Evolutionary conservation across 1,140 invertebrate genomes (phyloP).

Genomic region (Cherax quadricarinatus): DNA sequence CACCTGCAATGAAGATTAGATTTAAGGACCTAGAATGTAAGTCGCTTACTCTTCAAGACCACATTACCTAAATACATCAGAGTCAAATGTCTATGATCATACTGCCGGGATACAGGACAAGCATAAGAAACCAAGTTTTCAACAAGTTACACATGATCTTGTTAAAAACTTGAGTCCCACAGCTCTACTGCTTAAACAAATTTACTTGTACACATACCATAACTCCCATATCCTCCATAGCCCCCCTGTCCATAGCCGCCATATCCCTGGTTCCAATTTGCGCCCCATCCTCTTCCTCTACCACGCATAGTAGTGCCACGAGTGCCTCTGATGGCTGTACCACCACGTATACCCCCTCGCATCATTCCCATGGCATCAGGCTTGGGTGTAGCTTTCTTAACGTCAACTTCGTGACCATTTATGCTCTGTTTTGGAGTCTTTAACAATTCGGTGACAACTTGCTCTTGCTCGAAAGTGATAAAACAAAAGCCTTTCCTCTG

Average conservation of each 20-base stretch:
- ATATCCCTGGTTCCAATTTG: conserved; percentile 49
- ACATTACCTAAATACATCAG: not conserved
- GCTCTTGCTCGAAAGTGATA: conserved; percentile 95
- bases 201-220: conserved; percentile 2
- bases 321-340: conserved; percentile 26
- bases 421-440: conserved; percentile 95
- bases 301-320: conserved; percentile 43
- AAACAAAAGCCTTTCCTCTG: conserved; percentile 97
- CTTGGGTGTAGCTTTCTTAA: conserved; percentile 92
- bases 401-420: conserved; percentile 94
- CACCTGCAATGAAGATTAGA: conserved; percentile 45
- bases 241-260: conserved; percentile 53
- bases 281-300: conserved; percentile 56
- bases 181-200: conserved; percentile 1
- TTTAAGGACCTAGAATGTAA: not conserved
- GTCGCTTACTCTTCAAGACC: not conserved
- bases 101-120: not conserved
- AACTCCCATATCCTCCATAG: conserved; percentile 55
- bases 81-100: not conserved
- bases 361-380: conserved; percentile 61
- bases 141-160: not conserved
- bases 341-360: conserved; percentile 58
- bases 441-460: conserved; percentile 92
- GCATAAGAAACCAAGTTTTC: not conserved
- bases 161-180: not conserved